These are phyloP conservation scores for Rotaria magnacalcarata DNA, from an alignment of 2,888 invertebrate genomes.

Conservation along the genomic window DNA sequence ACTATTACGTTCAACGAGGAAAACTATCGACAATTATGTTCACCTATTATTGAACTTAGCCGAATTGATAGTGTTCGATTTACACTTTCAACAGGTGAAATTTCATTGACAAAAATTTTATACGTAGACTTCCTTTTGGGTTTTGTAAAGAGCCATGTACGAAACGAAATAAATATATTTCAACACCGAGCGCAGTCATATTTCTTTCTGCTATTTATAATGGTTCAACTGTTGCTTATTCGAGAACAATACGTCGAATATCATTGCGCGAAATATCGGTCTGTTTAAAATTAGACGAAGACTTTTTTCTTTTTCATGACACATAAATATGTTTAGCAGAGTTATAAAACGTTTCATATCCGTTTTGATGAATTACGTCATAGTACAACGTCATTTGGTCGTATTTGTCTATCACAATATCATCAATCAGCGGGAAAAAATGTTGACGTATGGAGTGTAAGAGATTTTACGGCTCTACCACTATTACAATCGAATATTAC, in stretches of 20 bases:
- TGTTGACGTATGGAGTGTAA: slow-evolving; percentile 12
- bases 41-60: not conserved
- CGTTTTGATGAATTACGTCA: not conserved
- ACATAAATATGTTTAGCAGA: not conserved
- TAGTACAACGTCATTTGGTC: slow-evolving; percentile 1
- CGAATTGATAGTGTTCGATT: not conserved
- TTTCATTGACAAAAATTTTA: not conserved
- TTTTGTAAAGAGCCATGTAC: not conserved
- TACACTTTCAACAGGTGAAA: slow-evolving; percentile 12
- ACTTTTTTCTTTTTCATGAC: too few species aligned
- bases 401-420: slow-evolving; percentile 19
- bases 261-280: not conserved
- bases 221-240: slow-evolving; percentile 21
- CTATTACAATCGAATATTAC: slow-evolving; percentile 5
- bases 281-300: too few species aligned
- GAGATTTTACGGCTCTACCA: not conserved
- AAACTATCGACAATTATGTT: slow-evolving; percentile 31
- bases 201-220: slow-evolving; percentile 7
- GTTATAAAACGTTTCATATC: not conserved
- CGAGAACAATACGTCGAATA: slow-evolving; percentile 7
- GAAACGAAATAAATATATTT: slow-evolving; percentile 14
- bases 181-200: not conserved
- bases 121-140: not conserved
- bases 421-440: slow-evolving; percentile 19
- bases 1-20: not conserved